These are phyloP conservation scores for Diorhabda sublineata DNA, from an alignment of 1,140 invertebrate species.

Conservation along the genomic window DNA sequence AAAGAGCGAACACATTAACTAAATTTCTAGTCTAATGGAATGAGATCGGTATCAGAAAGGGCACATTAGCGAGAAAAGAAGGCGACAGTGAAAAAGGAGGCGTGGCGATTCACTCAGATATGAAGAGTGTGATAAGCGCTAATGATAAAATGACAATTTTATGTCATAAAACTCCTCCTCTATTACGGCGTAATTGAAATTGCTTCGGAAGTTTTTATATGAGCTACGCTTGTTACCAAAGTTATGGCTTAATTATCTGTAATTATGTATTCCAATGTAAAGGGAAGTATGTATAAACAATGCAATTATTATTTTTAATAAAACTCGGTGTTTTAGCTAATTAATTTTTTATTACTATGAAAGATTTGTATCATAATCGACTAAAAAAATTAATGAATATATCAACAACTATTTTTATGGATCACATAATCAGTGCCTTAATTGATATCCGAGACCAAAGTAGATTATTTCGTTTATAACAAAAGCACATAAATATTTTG, in stretches of 20 bases:
- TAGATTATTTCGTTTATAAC: too few species aligned
- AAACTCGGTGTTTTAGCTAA: too few species aligned
- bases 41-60: conserved; percentile 31
- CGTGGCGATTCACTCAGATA: conserved; percentile 27
- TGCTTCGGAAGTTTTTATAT: conserved; percentile 18
- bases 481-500: too few species aligned
- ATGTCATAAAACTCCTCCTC: conserved; percentile 31
- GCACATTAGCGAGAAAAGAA: conserved; percentile 28
- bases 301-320: too few species aligned
- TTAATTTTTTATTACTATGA: too few species aligned
- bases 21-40: conserved; percentile 35
- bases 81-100: conserved; percentile 25
- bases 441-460: too few species aligned
- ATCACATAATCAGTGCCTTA: too few species aligned
- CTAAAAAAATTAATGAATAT: too few species aligned
- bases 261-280: conserved; percentile 1
- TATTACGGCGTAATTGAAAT: conserved; percentile 11
- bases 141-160: conserved; percentile 32
- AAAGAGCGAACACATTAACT: conserved; percentile 25
- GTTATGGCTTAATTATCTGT: conserved; percentile 7
- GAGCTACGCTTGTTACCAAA: conserved; percentile 11
- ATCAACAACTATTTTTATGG: too few species aligned
- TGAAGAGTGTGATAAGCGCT: conserved; percentile 25
- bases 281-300: neutral
- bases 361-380: too few species aligned